Conservation (phyloP, 2,888 invertebrate species). For the Empis livida region DNA sequence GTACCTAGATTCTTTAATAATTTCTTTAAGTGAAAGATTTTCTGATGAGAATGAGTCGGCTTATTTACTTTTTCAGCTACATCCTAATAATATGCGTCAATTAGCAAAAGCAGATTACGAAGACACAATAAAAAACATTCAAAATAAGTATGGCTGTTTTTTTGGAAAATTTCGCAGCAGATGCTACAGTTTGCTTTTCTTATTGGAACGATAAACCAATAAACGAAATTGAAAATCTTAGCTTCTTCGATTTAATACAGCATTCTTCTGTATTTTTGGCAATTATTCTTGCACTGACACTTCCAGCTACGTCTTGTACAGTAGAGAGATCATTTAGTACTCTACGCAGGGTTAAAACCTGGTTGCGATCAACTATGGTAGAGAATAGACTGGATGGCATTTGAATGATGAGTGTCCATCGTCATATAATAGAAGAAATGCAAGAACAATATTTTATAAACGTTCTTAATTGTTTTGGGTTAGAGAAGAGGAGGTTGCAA, state of each 20-base stretch:
- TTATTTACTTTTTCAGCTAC: background rate
- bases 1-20: background rate
- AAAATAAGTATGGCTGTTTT: background rate
- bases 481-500: too few relatives aligned
- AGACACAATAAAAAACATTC: background rate
- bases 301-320: constrained; percentile 1
- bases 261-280: background rate
- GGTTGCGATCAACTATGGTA: constrained; percentile 4
- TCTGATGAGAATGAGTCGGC: background rate
- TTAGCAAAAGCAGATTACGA: background rate
- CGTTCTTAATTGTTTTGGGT: too few relatives aligned
- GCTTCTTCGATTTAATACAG: background rate
- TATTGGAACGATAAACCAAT: background rate
- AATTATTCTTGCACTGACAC: background rate
- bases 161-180: background rate
- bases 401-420: too few relatives aligned
- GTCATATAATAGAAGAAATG: too few relatives aligned
- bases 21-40: background rate
- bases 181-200: background rate
- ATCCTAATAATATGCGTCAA: background rate
- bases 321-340: constrained; percentile 3
- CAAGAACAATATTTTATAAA: too few relatives aligned
- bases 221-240: background rate
- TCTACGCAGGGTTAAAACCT: constrained; percentile 1
- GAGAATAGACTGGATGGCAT: background rate